Base-by-base conservation (phyloP, 1,140 invertebrate genomes). In the Brachionus calyciflorus region DNA sequence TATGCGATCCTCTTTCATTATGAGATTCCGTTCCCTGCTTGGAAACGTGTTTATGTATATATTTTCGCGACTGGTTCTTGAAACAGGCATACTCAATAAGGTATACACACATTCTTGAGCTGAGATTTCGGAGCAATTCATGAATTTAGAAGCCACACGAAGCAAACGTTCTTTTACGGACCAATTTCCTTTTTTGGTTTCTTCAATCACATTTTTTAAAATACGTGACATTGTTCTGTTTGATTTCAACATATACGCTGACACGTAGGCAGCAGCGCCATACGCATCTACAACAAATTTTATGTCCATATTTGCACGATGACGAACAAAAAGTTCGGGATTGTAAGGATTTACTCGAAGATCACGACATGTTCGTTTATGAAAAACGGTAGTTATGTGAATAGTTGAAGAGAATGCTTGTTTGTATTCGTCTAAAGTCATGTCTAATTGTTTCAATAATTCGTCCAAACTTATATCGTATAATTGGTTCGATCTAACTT, bases 261-360 rank as follows among this genome's bases (percentile, higher is more conserved):
- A 55, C 2, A 55, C 24, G 14, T 55, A 55, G 1, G 19, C 24
- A 9, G 7, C 51, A 6, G 19, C 19, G 1, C 3, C 51, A 55
- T 55, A 55, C 10, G 51, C 19, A 28, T 55, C 24, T 6, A 24
- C 26, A 3, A 55, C 26, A 55, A 26, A 55, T 26, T 55, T 17
- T 24, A 63, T 63, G n/a, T 63, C 57, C 57, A 63, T 63, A 63
- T 63, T 63, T 26, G 57, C 57, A 33, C 30, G n/a, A 7, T 40
- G 30, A 1, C 30, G 12, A 0, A 63, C 57, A 17, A 33, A 37
- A 10, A 33, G 33, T 21, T 4, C 17, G 33, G 33, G 19, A 3
- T 63, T 63, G 12, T 63, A 63, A 17, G 28, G 12, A 63, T 63
- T 63, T 7, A 63, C 30, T 30, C 30, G 21, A n/a, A 33, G n/a